phyloP scores from a whole-genome alignment of 2,113 vertebrate genomes.

The Platanista minor region DNA sequence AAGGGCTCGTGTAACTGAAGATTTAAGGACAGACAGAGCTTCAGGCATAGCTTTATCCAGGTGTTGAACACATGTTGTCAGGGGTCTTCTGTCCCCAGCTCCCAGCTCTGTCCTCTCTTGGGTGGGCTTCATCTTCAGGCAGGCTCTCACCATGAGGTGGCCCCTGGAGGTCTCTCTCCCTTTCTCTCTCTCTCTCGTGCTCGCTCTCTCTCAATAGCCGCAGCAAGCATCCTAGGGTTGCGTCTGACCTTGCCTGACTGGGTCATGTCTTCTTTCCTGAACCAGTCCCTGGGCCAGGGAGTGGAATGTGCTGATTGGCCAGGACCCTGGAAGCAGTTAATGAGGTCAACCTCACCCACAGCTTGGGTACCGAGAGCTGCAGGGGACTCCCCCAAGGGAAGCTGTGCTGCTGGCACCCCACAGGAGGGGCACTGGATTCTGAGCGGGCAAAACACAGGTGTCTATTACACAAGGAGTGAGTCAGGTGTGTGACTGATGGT shows the following conservation, averaged over 20 bases:
- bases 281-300: background rate
- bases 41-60: background rate
- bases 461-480: rapidly evolving
- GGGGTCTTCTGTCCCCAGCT: background rate
- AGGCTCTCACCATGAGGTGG: background rate
- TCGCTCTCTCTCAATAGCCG: rapidly evolving
- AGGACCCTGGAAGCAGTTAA: background rate
- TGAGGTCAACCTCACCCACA: background rate
- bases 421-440: background rate
- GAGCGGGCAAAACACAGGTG: background rate
- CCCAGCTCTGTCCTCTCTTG: background rate
- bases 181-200: too few relatives aligned
- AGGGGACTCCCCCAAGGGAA: background rate
- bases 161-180: background rate
- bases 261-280: background rate
- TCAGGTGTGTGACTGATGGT: background rate
- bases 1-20: background rate
- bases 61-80: rapidly evolving
- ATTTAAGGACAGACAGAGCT: background rate
- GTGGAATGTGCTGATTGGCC: background rate
- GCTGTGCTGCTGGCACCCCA: background rate
- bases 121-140: background rate
- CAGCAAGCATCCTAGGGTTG: too few relatives aligned
- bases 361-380: background rate
- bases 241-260: background rate